Evolutionary conservation across 2,888 invertebrate genomes (phyloP).

Genomic region (Cheilosia scutellata): DNA sequence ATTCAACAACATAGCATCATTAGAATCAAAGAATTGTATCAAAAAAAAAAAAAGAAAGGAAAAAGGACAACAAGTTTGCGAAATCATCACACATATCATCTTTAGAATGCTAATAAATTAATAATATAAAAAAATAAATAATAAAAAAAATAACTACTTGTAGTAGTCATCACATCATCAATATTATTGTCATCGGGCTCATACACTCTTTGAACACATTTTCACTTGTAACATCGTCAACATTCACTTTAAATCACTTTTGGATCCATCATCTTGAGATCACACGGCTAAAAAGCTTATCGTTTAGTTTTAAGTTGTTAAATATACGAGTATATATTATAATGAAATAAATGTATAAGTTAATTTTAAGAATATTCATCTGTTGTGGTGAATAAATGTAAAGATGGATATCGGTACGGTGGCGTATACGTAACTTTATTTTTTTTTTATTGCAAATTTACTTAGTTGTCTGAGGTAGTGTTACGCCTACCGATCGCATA

Average conservation of each 20-base stretch:
- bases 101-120: conserved; percentile 37
- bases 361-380: conserved; percentile 14
- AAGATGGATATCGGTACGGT: too few relatives aligned
- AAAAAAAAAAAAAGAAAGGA: conserved; percentile 7
- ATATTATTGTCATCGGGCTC: conserved; percentile 41
- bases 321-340: neutral
- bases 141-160: neutral
- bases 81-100: conserved; percentile 75
- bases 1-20: conserved; percentile 16
- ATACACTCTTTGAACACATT: conserved; percentile 65
- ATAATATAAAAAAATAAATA: conserved; percentile 14
- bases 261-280: conserved; percentile 52
- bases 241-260: conserved; percentile 26
- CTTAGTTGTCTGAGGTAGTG: too few relatives aligned
- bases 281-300: conserved; percentile 54
- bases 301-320: conserved; percentile 2
- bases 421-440: conserved; percentile 11
- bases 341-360: conserved; percentile 4
- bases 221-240: conserved; percentile 47
- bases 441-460: neutral
- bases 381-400: conserved; percentile 27
- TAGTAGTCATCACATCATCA: conserved; percentile 14
- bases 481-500: too few relatives aligned
- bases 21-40: conserved; percentile 37
- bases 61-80: conserved; percentile 26